Evolutionary conservation across 2,888 invertebrate species (phyloP), one percentile per base, ranked within the genome.

Genomic region (Heterodera filipjevi): DNA sequence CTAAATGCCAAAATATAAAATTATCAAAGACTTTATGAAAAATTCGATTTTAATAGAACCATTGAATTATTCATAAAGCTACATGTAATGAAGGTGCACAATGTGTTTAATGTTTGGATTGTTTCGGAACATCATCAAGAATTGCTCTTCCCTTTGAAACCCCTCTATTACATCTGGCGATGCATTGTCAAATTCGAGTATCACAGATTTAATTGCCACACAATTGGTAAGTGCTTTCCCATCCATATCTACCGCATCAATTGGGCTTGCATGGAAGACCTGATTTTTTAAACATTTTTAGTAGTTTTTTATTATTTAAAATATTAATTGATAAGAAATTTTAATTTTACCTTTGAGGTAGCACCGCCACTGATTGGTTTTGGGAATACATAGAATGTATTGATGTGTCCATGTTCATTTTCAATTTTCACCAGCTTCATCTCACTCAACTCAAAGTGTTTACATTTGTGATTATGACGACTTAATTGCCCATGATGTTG

Each of bases 51-150:
- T 44, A 10, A 44, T 12, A 44, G 12, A 44, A 44, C 12, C 12
- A 44, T 10, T 10, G 44, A 44, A 44, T 44, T 10, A 10, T 44
- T 44, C 12, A 19, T 53, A 27, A 59, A 27, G 8, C 22, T 8
- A 59, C 59, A 59, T 59, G 59, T 27, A n/a, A 59, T 59, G 59
- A 27, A 59, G 59, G 27, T 59, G 59, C n/a, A 59, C 59, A n/a
- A 59, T 59, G 59, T 59, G 59, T 27, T n/a, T 59, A n/a, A 59
- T 27, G n/a, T 27, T 59, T 27, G 59, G 27, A n/a, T 59, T 59
- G 59, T 27, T 10, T 22, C 59, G n/a, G 12, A 59, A 59, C 59
- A 59, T 59, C 27, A 27, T 59, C 59, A 59, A n/a, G 5, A 59
- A 59, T 1, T 59, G 59, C n/a, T 59, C 59, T 22, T 59, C 59